phyloP scores from a whole-genome alignment of 35 echinoderm and acorn worm genomes.

The Apostichopus parvimensis region DNA sequence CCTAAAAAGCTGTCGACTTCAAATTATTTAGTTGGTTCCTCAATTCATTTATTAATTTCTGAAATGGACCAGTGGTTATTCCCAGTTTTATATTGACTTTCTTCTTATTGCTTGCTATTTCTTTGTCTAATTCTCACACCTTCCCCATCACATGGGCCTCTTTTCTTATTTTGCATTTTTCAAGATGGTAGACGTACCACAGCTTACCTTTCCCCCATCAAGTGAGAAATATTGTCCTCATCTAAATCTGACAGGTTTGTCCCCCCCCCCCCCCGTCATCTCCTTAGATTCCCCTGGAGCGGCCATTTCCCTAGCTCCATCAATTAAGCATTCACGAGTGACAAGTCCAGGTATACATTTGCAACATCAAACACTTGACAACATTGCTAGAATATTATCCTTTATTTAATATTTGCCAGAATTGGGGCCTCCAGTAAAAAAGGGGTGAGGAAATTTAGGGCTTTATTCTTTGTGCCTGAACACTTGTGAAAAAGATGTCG shows the following conservation, averaged over 20 bases:
- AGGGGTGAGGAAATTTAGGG: not conserved
- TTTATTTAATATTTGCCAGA: conserved; percentile 47
- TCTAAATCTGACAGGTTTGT: conserved; percentile 39
- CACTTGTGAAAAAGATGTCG: conserved; percentile 8
- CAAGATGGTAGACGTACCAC: not conserved
- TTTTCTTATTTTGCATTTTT: conserved; percentile 3
- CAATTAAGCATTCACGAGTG: conserved; percentile 41
- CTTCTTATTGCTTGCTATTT: too few species aligned
- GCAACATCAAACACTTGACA: conserved; percentile 23
- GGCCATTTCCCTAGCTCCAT: not conserved
- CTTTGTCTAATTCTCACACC: not conserved
- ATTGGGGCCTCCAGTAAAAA: conserved; percentile 5
- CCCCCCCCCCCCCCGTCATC: not conserved
- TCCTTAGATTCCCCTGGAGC: conserved; percentile 10
- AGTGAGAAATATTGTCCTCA: conserved; percentile 21
- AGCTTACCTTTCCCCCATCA: conserved; percentile 11
- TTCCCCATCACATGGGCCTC: not conserved
- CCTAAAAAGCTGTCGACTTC: too few species aligned
- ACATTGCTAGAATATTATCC: conserved; percentile 28
- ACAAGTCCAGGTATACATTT: conserved; percentile 53
- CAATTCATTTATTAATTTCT: not conserved
- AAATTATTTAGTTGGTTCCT: too few species aligned
- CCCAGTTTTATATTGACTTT: too few species aligned
- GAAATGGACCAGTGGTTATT: not conserved
- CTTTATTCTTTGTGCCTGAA: conserved; percentile 21